Evolutionary conservation across 2,113 vertebrate species (phyloP).

Genomic region (Nibea coibor): DNA sequence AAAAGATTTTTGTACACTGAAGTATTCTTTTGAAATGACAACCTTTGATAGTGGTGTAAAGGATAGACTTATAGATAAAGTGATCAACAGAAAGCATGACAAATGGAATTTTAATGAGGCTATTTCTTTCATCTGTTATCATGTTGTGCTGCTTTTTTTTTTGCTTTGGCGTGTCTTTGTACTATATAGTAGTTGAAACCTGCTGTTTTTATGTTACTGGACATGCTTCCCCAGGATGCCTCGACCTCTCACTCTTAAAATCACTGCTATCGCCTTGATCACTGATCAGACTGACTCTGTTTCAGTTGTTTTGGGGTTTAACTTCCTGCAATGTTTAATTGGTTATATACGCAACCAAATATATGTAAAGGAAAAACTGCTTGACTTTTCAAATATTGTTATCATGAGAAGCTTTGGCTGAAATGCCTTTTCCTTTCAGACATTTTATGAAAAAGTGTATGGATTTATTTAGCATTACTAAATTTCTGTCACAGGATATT

Average conservation of each 20-base stretch:
- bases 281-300: slow-evolving; percentile 88
- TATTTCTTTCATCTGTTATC: slow-evolving; percentile 92
- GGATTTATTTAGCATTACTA: not conserved
- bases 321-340: slow-evolving; percentile 87
- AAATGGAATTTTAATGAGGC: slow-evolving; percentile 97
- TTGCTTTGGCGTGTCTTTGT: slow-evolving; percentile 71
- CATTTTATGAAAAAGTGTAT: not conserved
- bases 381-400: not conserved
- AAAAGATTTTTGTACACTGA: slow-evolving; percentile 81
- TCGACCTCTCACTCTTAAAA: slow-evolving; percentile 87
- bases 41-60: slow-evolving; percentile 90
- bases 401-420: not conserved
- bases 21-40: slow-evolving; percentile 92
- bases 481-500: not conserved
- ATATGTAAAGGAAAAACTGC: not conserved
- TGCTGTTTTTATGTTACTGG: slow-evolving; percentile 95
- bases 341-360: slow-evolving; percentile 74
- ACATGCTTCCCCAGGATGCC: slow-evolving; percentile 91
- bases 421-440: not conserved
- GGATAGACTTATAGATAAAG: slow-evolving; percentile 94
- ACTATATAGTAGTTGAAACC: slow-evolving; percentile 91
- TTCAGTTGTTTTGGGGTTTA: slow-evolving; percentile 91
- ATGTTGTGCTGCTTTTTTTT: slow-evolving; percentile 91
- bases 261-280: slow-evolving; percentile 94
- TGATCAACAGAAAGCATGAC: slow-evolving; percentile 95